Percentiles rank a stretch among this genome's conserved stretches.
Evolutionary conservation across 2,113 vertebrate species (phyloP).

Genomic region (Peucedramus taeniatus): DNA sequence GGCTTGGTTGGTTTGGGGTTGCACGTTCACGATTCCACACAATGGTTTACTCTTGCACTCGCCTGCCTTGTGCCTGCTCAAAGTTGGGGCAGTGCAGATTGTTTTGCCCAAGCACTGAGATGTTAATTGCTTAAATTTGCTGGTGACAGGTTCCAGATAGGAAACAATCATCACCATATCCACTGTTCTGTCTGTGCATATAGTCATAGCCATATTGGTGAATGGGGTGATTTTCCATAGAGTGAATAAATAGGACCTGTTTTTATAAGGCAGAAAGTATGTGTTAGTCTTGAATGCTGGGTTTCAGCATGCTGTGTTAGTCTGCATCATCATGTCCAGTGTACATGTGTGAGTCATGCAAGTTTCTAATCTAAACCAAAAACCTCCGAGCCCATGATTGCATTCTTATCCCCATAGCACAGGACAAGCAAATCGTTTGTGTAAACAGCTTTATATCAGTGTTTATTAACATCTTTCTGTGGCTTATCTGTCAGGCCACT

Average conservation of each 20-base stretch:
- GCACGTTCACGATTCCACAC: not conserved
- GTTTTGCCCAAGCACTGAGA: not conserved
- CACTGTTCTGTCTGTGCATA: not conserved
- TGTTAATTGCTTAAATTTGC: not conserved
- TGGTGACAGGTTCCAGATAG: not conserved
- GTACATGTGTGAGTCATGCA: not conserved
- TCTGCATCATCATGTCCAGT: not conserved
- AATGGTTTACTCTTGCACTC: not conserved
- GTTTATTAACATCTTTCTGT: not conserved
- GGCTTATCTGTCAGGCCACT: not conserved
- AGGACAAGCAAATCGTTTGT: not conserved
- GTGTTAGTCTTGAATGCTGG: not conserved
- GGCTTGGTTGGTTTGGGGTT: not conserved
- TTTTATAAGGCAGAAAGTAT: not conserved
- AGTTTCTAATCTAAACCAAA: not conserved
- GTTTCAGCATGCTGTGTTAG: not conserved
- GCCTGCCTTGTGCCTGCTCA: rapidly evolving
- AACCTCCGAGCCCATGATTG: not conserved
- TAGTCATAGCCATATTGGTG: not conserved
- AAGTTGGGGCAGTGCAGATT: not conserved
- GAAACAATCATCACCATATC: not conserved
- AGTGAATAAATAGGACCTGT: not conserved
- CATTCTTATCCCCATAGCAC: not conserved
- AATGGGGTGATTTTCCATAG: not conserved
- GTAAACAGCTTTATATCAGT: not conserved